Percentiles rank a stretch among this genome's conserved stretches.
Evolutionary conservation across 2,797 vertebrate species (phyloP).

Genomic region (Phalanger gymnotis): DNA sequence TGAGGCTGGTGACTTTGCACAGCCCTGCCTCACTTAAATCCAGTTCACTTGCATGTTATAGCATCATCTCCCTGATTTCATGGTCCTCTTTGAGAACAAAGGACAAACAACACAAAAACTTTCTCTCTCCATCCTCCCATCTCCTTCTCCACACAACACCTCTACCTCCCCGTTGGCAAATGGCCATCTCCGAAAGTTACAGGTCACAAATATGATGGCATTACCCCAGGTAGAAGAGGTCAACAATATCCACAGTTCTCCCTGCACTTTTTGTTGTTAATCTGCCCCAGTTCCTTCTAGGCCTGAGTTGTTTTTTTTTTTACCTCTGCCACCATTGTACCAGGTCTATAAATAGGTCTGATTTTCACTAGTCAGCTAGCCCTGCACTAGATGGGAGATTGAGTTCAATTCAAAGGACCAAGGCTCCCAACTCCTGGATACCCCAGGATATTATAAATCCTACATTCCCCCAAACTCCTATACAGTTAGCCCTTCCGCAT

Average conservation of each 20-base stretch:
- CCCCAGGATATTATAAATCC: not conserved
- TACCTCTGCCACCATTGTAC: not conserved
- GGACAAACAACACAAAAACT: too few species aligned
- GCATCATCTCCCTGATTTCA: too few species aligned
- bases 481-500: not conserved
- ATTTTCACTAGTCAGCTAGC: not conserved
- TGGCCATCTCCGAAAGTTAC: not conserved
- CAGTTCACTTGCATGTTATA: too few species aligned
- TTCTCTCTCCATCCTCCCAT: not conserved
- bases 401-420: not conserved
- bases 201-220: not conserved
- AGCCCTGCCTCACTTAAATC: too few species aligned
- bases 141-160: not conserved
- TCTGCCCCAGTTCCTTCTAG: not conserved
- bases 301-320: not conserved
- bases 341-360: not conserved
- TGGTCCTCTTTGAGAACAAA: too few species aligned
- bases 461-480: not conserved
- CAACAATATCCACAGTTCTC: not conserved
- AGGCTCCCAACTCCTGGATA: not conserved
- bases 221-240: not conserved
- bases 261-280: too few species aligned
- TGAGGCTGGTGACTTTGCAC: too few species aligned
- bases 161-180: not conserved
- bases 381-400: not conserved